Base-by-base conservation (phyloP, 92 coral and sea anemone species). In the Metridium senile region DNA sequence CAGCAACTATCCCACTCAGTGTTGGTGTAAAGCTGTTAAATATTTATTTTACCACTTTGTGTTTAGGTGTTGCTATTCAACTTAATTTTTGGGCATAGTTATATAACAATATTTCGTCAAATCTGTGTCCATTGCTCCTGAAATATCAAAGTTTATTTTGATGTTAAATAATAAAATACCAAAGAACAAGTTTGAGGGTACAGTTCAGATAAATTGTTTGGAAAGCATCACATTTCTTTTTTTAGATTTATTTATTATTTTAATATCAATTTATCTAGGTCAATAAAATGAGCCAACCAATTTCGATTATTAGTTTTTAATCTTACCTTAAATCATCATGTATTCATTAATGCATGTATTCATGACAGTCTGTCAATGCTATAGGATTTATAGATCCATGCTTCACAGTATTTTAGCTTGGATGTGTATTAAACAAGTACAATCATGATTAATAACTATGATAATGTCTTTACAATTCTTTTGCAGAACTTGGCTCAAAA, bases 401-500 rank as follows among this genome's bases (percentile, higher is more conserved):
- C 33, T 3, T 21, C 16, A 11, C 20, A 31, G 21, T 21, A 53
- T 26, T 58, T 17, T 39, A 57, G 28, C 26, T 39, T 39, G 49
- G 6, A 39, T 35, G 7, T 53, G 25, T 71, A 28, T 51, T 71
- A 27, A 19, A 54, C 74, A n/a, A 19, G 61, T 53, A 17, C 33
- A 6, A 33, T 13, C 67, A 73, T 73, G 78, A 73, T 73, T 57
- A 33, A 73, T 57, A 73, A 73, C 56, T 73, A 73, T 73, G 78
- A 73, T 33, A 53, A 62, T 73, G 78, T 73, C 33, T 73, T 73
- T 31, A 57, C 78, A 21, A 73, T 73, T 73, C 78, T 73, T 33
- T 73, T 73, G 49, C 78, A 73, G 78, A 58, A 58, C 52, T 34
- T 73, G 78, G 31, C 78, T 32, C 66, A 73, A 27, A 31, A 62